phyloP scores from a whole-genome alignment of 2,888 invertebrate genomes.

The Ormyrus pomaceus region DNA sequence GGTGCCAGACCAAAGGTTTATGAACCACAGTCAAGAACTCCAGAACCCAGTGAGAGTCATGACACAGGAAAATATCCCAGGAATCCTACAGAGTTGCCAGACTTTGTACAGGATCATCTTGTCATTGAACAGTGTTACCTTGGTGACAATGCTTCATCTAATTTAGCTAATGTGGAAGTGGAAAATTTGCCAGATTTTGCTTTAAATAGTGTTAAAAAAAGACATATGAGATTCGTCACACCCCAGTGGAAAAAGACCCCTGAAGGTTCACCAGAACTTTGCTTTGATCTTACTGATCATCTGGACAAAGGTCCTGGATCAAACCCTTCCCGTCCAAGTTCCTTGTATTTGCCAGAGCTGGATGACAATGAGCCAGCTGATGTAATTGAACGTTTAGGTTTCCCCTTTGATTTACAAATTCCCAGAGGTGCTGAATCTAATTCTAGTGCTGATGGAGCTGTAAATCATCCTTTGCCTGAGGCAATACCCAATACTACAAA shows the following conservation, averaged over 20 bases:
- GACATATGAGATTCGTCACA: slow-evolving; percentile 57
- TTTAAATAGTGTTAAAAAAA: slow-evolving; percentile 76
- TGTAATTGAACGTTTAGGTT: slow-evolving; percentile 64
- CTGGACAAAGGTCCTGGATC: slow-evolving; percentile 59
- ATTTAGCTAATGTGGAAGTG: slow-evolving; percentile 63
- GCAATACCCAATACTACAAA: slow-evolving; percentile 76
- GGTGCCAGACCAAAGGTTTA: slow-evolving; percentile 89
- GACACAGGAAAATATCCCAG: slow-evolving; percentile 77
- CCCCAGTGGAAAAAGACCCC: slow-evolving; percentile 56
- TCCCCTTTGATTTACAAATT: slow-evolving; percentile 70
- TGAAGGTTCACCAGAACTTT: slow-evolving; percentile 60
- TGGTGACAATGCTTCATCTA: slow-evolving; percentile 64
- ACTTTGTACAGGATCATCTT: slow-evolving; percentile 93
- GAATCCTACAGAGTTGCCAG: slow-evolving; percentile 84
- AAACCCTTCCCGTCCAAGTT: slow-evolving; percentile 56
- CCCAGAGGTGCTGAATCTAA: slow-evolving; percentile 61
- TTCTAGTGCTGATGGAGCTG: slow-evolving; percentile 54
- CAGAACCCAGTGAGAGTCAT: slow-evolving; percentile 77
- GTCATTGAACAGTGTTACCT: slow-evolving; percentile 87
- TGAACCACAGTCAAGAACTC: slow-evolving; percentile 70
- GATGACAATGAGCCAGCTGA: slow-evolving; percentile 59
- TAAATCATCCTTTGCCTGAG: slow-evolving; percentile 61
- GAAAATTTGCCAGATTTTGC: slow-evolving; percentile 84
- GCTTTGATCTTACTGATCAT: slow-evolving; percentile 67
- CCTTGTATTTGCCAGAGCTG: slow-evolving; percentile 63